These are phyloP conservation scores for Erythrocebus patas DNA, from an alignment of 2,113 vertebrate species.

Conservation along the genomic window DNA sequence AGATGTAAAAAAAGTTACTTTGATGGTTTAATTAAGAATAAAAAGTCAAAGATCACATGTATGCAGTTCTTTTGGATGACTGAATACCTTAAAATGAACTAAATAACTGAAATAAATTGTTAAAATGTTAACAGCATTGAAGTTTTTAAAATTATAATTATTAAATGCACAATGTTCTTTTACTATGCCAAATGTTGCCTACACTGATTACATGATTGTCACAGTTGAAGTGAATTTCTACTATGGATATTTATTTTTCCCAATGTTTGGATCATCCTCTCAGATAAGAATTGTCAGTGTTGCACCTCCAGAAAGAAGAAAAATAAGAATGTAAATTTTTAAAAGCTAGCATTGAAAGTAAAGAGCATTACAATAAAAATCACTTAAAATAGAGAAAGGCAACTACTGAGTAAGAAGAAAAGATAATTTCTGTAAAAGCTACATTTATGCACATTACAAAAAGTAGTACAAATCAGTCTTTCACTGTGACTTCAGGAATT, in stretches of 20 bases:
- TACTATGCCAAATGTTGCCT: neutral
- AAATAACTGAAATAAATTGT: neutral
- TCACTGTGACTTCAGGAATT: conserved; percentile 57
- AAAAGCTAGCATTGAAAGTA: neutral
- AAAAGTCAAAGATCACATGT: conserved; percentile 1
- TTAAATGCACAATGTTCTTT: neutral
- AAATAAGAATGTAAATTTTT: neutral
- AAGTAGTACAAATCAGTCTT: neutral
- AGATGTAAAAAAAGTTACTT: neutral
- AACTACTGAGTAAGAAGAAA: neutral
- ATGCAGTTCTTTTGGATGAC: neutral
- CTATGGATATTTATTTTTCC: neutral
- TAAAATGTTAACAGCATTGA: neutral
- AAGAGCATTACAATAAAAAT: neutral
- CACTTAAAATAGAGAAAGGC: neutral
- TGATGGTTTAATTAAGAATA: neutral
- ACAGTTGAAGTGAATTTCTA: neutral
- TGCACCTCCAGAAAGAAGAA: neutral
- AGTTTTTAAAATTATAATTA: neutral
- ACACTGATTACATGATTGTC: neutral
- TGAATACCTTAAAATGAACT: neutral
- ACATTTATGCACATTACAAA: neutral
- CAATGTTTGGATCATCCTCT: neutral
- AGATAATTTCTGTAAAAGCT: neutral
- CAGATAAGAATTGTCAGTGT: neutral